Evolutionary conservation across 2,797 vertebrate species (phyloP).

Genomic region (Sebastes iracundus): DNA sequence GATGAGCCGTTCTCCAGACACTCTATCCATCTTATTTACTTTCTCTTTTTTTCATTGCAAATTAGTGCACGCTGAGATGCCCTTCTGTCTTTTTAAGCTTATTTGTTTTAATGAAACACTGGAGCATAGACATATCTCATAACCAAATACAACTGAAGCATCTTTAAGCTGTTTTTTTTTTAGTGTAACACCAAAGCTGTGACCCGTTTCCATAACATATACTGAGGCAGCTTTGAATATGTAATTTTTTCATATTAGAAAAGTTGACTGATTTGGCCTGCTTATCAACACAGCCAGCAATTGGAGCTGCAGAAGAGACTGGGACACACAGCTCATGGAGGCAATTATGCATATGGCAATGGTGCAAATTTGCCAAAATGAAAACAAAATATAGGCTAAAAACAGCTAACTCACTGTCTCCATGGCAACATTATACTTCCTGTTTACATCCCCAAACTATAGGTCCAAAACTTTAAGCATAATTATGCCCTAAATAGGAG

Average conservation of each 20-base stretch:
- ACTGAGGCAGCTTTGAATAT: not conserved
- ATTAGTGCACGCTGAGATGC: constrained; percentile 6
- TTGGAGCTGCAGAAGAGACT: not conserved
- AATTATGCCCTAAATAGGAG: not conserved
- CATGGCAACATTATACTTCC: not conserved
- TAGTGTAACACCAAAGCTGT: not conserved
- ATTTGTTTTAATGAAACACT: not conserved
- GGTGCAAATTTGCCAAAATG: not conserved
- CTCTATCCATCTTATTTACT: constrained; percentile 20
- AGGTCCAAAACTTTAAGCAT: not conserved
- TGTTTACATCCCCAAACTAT: not conserved
- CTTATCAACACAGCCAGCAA: not conserved
- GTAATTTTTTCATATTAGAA: not conserved
- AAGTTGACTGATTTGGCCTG: not conserved
- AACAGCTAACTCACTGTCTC: not conserved
- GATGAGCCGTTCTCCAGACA: constrained; percentile 18
- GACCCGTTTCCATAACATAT: not conserved
- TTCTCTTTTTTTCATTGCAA: not conserved
- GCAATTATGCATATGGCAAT: not conserved
- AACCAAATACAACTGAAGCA: not conserved
- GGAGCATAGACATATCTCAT: not conserved
- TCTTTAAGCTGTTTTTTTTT: not conserved
- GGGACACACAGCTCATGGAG: not conserved
- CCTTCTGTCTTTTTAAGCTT: not conserved
- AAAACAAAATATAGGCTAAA: not conserved